A percentile compares a stretch with the other conserved stretches of the same genome.
Evolutionary conservation across 2,113 vertebrate genomes (phyloP).

Genomic region (Myocastor coypus): DNA sequence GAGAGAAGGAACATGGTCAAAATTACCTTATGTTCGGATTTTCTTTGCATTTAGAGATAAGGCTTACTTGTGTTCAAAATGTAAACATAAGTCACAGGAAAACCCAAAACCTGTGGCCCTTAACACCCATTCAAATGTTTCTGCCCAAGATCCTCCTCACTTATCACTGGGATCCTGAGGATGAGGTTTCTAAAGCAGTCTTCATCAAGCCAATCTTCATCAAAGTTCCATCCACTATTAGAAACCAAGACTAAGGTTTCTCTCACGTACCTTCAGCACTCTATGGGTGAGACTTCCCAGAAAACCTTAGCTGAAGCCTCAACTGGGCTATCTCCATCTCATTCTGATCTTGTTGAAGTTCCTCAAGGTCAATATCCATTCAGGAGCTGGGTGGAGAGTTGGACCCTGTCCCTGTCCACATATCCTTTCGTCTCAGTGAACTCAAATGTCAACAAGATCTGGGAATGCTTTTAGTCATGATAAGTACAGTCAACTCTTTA

Average conservation of each 20-base stretch:
- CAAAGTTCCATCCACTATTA: background rate
- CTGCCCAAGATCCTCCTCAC: background rate
- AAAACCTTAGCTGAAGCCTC: background rate
- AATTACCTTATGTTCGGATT: background rate
- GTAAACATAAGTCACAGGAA: background rate
- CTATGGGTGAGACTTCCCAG: background rate
- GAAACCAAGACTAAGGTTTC: background rate
- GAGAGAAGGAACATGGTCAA: background rate
- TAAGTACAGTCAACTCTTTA: background rate
- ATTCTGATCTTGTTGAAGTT: background rate
- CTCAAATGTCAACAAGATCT: background rate
- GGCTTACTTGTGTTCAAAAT: background rate
- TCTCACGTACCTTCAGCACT: background rate
- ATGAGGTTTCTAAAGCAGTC: background rate
- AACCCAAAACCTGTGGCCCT: background rate
- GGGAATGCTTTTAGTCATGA: background rate
- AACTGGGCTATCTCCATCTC: background rate
- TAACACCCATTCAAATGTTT: background rate
- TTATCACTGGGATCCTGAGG: background rate
- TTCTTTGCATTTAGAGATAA: background rate
- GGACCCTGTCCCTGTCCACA: background rate
- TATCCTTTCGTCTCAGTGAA: background rate
- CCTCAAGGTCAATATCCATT: background rate
- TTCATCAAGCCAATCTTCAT: background rate
- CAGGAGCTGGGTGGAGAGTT: background rate